Conservation (phyloP, 2,797 vertebrate species). For the Gallinago nigripennis region DNA sequence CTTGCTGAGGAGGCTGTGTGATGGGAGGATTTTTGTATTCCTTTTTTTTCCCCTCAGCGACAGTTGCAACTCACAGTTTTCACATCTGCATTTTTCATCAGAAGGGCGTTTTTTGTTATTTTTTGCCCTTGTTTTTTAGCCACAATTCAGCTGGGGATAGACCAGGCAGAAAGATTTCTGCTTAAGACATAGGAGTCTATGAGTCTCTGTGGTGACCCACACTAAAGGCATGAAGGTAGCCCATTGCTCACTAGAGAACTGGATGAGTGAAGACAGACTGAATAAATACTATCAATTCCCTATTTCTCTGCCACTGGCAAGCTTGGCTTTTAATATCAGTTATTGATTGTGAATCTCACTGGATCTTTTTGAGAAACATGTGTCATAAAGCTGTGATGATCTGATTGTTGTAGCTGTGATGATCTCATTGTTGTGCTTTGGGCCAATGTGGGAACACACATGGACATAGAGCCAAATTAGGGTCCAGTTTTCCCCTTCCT, state of each 20-base stretch:
- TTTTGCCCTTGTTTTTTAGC: not conserved
- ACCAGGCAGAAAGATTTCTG: not conserved
- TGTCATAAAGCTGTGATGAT: not conserved
- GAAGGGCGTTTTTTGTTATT: not conserved
- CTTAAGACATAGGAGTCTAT: not conserved
- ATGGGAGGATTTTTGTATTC: not conserved
- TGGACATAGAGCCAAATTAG: not conserved
- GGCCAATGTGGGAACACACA: rapidly evolving
- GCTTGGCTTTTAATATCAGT: not conserved
- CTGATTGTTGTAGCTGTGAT: not conserved
- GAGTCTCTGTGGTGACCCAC: not conserved
- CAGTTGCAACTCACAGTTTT: not conserved
- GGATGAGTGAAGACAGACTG: not conserved
- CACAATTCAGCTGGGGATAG: not conserved
- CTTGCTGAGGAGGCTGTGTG: not conserved
- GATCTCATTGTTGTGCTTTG: not conserved
- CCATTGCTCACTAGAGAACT: not conserved
- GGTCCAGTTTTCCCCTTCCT: not conserved
- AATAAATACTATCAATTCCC: constrained; percentile 4
- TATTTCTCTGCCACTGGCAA: not conserved
- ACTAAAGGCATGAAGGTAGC: not conserved
- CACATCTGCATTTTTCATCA: not conserved
- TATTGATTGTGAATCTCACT: constrained; percentile 21
- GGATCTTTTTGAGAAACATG: not conserved
- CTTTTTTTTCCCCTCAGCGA: not conserved